Percentiles rank a stretch among this genome's conserved stretches.
Conservation (phyloP, 2,888 invertebrate species). For the Dicycla oo region DNA sequence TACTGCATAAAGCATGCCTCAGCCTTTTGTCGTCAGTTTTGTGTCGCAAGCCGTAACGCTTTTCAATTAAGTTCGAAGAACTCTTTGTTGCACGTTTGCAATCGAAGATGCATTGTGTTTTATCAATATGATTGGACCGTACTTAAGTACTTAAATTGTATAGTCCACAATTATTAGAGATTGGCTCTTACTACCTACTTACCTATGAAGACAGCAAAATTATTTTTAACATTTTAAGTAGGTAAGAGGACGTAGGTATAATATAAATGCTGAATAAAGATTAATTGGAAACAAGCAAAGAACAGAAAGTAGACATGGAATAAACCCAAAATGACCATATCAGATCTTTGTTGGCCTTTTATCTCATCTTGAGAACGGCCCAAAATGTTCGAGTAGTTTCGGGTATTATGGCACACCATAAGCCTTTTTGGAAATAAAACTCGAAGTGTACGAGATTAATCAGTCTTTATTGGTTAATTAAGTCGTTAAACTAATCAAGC, state of each 20-base stretch:
- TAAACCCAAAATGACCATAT: background rate
- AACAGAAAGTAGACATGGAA: background rate
- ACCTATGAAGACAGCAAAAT: background rate
- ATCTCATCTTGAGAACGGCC: background rate
- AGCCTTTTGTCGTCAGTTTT: conserved; percentile 36
- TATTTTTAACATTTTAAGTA: background rate
- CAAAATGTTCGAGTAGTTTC: too few species aligned
- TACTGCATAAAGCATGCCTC: conserved; percentile 46
- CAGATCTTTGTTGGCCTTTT: background rate
- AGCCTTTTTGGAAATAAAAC: too few species aligned
- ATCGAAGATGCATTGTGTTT: conserved; percentile 48
- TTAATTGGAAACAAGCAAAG: background rate
- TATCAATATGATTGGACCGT: conserved; percentile 13
- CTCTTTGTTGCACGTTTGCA: conserved; percentile 37
- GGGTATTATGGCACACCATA: too few species aligned
- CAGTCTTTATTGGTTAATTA: too few species aligned
- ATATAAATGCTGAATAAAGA: background rate
- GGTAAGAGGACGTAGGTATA: background rate
- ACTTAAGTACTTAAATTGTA: background rate
- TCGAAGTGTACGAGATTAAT: too few species aligned
- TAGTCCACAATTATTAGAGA: background rate
- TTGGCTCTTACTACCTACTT: background rate
- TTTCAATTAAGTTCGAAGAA: conserved; percentile 53
- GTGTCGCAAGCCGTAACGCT: conserved; percentile 45
- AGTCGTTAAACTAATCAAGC: too few species aligned